phyloP scores from a whole-genome alignment of 2,113 vertebrate genomes.

The Agelaius tricolor region DNA sequence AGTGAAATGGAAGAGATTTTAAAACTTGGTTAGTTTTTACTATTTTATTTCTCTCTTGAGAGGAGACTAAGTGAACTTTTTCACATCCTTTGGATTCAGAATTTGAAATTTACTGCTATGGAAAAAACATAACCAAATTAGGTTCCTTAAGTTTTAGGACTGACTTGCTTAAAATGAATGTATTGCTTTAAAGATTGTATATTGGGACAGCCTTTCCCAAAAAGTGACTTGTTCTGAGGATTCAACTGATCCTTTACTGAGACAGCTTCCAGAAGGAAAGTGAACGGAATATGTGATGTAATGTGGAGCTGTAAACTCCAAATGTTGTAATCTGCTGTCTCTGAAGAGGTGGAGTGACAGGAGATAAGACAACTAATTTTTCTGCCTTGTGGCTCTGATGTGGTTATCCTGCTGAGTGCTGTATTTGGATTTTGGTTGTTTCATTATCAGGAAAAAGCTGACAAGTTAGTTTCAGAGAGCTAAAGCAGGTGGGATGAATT shows the following conservation, averaged over 20 bases:
- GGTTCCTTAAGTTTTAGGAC: background rate
- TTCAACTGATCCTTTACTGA: background rate
- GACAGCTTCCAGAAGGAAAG: background rate
- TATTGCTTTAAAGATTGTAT: background rate
- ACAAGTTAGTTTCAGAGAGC: background rate
- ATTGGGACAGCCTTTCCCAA: background rate
- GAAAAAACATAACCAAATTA: background rate
- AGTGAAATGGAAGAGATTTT: background rate
- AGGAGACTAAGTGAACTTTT: background rate
- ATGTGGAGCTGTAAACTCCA: background rate
- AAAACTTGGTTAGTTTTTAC: background rate
- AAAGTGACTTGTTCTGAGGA: background rate
- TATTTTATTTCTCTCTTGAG: background rate
- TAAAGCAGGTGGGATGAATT: background rate
- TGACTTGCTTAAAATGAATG: background rate
- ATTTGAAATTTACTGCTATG: background rate
- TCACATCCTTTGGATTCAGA: background rate
- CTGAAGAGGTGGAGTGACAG: background rate
- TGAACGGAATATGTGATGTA: background rate
- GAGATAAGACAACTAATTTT: background rate
- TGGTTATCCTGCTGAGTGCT: conserved; percentile 7
- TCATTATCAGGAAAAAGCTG: background rate
- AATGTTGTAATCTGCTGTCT: background rate
- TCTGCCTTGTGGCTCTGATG: conserved; percentile 23
- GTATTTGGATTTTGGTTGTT: background rate